Conservation (phyloP, 2,888 invertebrate genomes). For the Linyphia triangularis region DNA sequence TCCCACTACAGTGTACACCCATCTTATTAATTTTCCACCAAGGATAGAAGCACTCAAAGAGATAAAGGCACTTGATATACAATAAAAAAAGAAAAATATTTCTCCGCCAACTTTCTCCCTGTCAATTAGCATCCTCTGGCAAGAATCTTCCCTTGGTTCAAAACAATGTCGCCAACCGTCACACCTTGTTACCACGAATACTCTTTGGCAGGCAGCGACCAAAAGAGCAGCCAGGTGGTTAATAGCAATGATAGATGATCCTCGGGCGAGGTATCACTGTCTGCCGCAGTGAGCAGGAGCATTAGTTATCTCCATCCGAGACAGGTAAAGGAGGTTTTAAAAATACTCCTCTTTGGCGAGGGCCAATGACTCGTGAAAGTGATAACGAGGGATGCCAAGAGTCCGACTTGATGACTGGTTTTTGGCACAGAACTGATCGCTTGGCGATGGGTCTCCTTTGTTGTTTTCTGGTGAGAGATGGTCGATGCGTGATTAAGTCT, state of each 20-base stretch:
- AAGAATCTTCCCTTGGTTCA: neutral
- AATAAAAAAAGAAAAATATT: neutral
- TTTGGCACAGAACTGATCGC: conserved; percentile 27
- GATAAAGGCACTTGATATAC: neutral
- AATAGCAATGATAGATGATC: conserved; percentile 69
- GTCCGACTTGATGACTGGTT: conserved; percentile 9
- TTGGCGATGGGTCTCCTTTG: neutral
- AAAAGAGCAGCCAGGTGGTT: conserved; percentile 71
- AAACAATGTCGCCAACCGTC: conserved; percentile 57
- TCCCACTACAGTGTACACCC: neutral
- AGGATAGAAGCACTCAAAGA: too few relatives aligned
- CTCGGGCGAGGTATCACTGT: conserved; percentile 68
- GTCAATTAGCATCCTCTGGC: conserved; percentile 46
- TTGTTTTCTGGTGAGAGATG: too few relatives aligned
- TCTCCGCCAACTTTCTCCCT: conserved; percentile 22
- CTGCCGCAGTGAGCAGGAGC: conserved; percentile 59
- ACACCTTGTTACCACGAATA: conserved; percentile 73
- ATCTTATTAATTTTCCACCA: neutral
- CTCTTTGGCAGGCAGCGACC: conserved; percentile 35
- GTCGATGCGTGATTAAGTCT: too few relatives aligned
- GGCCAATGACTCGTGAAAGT: conserved; percentile 72
- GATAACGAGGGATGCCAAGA: conserved; percentile 64
- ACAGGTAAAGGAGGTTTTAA: conserved; percentile 67
- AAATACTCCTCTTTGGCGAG: conserved; percentile 68
- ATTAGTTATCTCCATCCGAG: conserved; percentile 56